Evolutionary conservation across 2,113 vertebrate species (phyloP), one percentile per base, ranked within the genome.

Genomic region (Bubalus kerabau): DNA sequence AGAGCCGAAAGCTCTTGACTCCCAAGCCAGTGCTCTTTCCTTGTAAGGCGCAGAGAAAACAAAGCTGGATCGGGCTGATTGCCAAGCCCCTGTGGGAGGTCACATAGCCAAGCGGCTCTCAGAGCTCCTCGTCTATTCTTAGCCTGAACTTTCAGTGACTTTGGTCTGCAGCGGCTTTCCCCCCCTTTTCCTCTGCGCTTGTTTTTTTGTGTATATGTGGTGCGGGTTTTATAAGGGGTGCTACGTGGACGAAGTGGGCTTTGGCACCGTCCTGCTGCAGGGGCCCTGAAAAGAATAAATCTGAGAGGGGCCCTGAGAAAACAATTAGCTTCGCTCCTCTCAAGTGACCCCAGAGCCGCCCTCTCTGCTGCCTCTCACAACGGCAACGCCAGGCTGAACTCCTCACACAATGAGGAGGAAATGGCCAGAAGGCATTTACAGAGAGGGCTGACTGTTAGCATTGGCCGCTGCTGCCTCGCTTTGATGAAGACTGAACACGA

Each of bases 101-200:
- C 98, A 98, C 98, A 97, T 89, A 98, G 97, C 97, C 97, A n/a
- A 98, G 98, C 98, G 59, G 98, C 98, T 98, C 98, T 98, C 98
- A 98, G 96, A 98, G 98, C 59, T 74, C 48, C 96, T 96, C 59
- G 98, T 98, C 99, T 99, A 99, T 99, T 99, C 98, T 99, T 99
- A 99, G 98, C 97, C 95, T 99, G 98, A 99, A 98, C 98, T 99
- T 98, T 97, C 85, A 98, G 98, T 98, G 98, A 98, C 98, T 98
- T 98, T 95, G 98, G 91, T 96, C 97, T 85, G 91, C 91, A 64
- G 96, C 89, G 62, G 90, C 50, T 52, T 19, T 67, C 52, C 4
- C 2, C 87, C 54, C 62, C 32, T 32, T 78, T 86, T 60, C 94
- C 87, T 94, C 80, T 87, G 91, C 86, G 15, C 54, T 96, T 86